Evolutionary conservation across 2,113 vertebrate genomes (phyloP), one percentile per base, ranked within the genome.

Genomic region (Carettochelys insculpta): DNA sequence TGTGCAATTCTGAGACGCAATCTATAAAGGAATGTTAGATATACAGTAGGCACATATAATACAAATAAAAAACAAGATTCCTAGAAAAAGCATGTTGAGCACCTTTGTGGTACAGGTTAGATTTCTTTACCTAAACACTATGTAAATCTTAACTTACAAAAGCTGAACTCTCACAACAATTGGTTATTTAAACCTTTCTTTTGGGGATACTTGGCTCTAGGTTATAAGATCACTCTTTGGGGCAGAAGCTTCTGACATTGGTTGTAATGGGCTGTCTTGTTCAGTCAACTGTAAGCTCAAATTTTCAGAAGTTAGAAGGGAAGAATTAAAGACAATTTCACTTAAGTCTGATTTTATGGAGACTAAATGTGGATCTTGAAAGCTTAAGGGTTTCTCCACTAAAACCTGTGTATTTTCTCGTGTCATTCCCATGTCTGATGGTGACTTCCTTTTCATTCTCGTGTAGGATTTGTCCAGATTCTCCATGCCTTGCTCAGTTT

Each of bases 361-460:
- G 17, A 99, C 98, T 8, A 99, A 92, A 92, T 98, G 97, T 6
- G 98, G 98, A 25, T 97, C 98, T 48, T 98, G 98, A n/a, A 97
- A 96, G 94, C 95, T 98, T 86, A 98, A 68, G 0, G 97, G 96
- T 12, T 98, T 98, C 38, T 98, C 98, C 94, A 98, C 98, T 11
- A 98, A 98, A 54, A 97, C 96, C 52, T 98, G 98, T 34, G 97
- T 97, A 50, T 99, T 99, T 93, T 99, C 99, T 51, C 98, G 98
- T 3, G 98, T 99, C 91, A 98, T 97, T 25, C 98, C 99, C 98
- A 99, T 98, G 93, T 99, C 98, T 0, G 99, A 99, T 0, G 99
- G 99, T 2, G 99, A 99, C 96, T 99, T 99, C 47, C 98, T 98
- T 95, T 98, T 99, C 97, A 99, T 99, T 90, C 98, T 98, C 87